These are phyloP conservation scores for Metellina segmentata DNA, from an alignment of 2,888 invertebrate genomes.

Conservation along the genomic window DNA sequence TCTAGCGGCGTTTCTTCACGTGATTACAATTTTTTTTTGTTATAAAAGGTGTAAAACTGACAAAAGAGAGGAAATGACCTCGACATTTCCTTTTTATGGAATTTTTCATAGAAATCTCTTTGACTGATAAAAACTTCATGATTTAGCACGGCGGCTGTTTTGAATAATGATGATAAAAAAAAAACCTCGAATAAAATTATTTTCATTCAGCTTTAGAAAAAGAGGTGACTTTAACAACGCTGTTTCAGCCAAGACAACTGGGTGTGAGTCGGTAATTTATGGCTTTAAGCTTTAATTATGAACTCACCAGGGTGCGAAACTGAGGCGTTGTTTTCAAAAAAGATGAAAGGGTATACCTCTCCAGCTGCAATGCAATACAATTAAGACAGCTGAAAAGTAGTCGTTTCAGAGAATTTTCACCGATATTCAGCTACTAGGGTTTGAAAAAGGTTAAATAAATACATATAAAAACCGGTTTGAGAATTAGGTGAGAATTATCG, in stretches of 20 bases:
- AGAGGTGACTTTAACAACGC: background rate
- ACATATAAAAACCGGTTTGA: no score
- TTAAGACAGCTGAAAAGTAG: no score
- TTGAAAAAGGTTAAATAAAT: no score
- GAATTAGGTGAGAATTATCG: no score
- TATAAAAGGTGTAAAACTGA: slow-evolving; percentile 26
- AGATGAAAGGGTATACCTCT: background rate
- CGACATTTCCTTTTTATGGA: slow-evolving; percentile 40
- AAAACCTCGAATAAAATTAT: slow-evolving; percentile 1
- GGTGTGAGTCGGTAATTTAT: background rate
- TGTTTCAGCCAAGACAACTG: background rate
- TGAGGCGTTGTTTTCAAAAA: background rate
- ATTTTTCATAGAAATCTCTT: slow-evolving; percentile 18
- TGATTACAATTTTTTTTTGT: slow-evolving; percentile 42
- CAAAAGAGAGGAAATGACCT: slow-evolving; percentile 58
- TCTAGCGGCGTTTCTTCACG: slow-evolving; percentile 25
- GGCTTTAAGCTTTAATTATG: background rate
- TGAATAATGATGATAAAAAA: slow-evolving; percentile 17
- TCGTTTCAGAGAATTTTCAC: no score
- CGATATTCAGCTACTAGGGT: no score
- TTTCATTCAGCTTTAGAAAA: background rate
- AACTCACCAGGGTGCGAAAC: background rate
- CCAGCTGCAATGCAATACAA: no score
- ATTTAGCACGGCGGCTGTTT: slow-evolving; percentile 15
- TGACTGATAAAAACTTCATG: slow-evolving; percentile 4